phyloP scores from a whole-genome alignment of 2,888 invertebrate genomes.

The Nemurella pictetii region DNA sequence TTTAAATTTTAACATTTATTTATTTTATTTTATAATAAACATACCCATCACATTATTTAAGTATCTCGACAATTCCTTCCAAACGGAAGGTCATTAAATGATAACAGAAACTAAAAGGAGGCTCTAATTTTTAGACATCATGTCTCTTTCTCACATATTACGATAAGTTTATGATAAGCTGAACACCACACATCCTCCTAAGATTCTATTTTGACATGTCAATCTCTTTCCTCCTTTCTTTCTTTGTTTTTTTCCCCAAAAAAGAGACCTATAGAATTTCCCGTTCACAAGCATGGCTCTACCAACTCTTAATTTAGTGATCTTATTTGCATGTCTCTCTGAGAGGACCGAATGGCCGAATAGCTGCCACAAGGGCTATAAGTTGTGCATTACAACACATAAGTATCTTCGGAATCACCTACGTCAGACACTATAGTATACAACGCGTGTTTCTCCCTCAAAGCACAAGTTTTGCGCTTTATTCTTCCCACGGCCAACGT shows the following conservation, averaged over 20 bases:
- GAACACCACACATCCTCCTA: background rate
- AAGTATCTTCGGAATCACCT: background rate
- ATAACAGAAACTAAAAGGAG: background rate
- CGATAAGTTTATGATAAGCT: background rate
- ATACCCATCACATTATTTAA: background rate
- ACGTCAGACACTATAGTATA: background rate
- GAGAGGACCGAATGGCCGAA: background rate
- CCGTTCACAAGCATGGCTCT: background rate
- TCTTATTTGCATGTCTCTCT: constrained; percentile 19
- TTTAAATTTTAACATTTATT: no score
- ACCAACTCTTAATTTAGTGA: background rate
- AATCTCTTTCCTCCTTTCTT: background rate
- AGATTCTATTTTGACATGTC: background rate
- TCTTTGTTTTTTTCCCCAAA: background rate
- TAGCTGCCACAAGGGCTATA: constrained; percentile 4
- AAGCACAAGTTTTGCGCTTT: constrained; percentile 21
- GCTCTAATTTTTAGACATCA: background rate
- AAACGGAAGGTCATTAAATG: background rate
- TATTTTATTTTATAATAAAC: no score
- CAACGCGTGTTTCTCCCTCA: background rate
- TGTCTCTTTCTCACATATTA: background rate
- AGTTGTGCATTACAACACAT: background rate
- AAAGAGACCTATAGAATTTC: constrained; percentile 1
- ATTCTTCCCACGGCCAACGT: background rate
- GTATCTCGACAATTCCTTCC: background rate